Percentiles rank a stretch among this genome's conserved stretches.
Evolutionary conservation across 2,888 invertebrate species (phyloP).

Genomic region (Megamerina dolium): DNA sequence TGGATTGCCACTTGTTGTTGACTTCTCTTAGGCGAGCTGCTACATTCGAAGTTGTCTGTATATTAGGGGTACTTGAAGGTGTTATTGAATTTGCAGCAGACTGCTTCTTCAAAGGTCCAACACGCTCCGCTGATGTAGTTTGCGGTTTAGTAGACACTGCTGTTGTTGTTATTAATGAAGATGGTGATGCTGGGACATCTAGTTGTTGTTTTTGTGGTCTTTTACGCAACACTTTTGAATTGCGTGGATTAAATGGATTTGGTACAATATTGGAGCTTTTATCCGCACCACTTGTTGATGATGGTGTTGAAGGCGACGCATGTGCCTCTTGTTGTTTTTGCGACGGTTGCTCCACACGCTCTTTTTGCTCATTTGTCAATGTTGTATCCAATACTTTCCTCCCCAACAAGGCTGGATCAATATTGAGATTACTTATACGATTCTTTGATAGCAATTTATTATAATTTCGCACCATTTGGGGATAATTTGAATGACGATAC

Average conservation of each 20-base stretch:
- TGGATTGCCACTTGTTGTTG: slow-evolving; percentile 13
- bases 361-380: slow-evolving; percentile 24
- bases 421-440: slow-evolving; percentile 30
- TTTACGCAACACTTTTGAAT: slow-evolving; percentile 7
- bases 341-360: slow-evolving; percentile 21
- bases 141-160: not conserved
- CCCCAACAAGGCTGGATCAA: slow-evolving; percentile 37
- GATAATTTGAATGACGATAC: slow-evolving; percentile 40
- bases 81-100: not conserved
- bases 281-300: not conserved
- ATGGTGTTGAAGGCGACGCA: not conserved
- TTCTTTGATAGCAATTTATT: slow-evolving; percentile 30
- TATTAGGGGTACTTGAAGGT: slow-evolving; percentile 5
- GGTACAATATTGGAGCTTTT: slow-evolving; percentile 8
- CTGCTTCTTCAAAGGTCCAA: slow-evolving; percentile 8
- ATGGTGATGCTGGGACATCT: not conserved
- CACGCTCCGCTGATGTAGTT: slow-evolving; percentile 1
- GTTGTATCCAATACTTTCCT: slow-evolving; percentile 20
- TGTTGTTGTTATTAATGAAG: not conserved
- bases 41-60: slow-evolving; percentile 13
- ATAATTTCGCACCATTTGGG: slow-evolving; percentile 34
- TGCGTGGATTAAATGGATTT: slow-evolving; percentile 12
- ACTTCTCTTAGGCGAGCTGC: slow-evolving; percentile 10
- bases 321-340: not conserved
- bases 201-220: not conserved